Conservation (phyloP, 2,888 invertebrate genomes). For the Drosophila nr. medialis region DNA sequence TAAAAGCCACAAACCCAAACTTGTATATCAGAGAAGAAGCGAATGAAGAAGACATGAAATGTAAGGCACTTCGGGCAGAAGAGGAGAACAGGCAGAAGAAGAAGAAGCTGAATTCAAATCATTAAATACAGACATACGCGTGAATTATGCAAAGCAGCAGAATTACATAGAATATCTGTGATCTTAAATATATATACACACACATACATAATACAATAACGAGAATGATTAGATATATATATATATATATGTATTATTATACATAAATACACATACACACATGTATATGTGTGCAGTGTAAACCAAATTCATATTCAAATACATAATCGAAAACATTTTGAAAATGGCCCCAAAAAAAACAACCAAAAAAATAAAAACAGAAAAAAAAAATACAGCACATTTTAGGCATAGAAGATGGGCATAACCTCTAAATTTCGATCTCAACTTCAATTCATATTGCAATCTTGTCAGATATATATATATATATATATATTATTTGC, state of each 20-base stretch:
- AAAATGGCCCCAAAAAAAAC: conserved; percentile 1
- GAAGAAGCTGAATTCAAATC: conserved; percentile 36
- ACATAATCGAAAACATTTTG: conserved; percentile 5
- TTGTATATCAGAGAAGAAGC: conserved; percentile 18
- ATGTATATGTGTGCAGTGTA: conserved; percentile 10
- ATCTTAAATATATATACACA: conserved; percentile 84
- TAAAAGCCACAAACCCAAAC: conserved; percentile 7
- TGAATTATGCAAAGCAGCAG: conserved; percentile 70
- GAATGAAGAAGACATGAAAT: conserved; percentile 37
- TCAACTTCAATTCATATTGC: conserved; percentile 1
- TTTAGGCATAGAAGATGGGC: neutral
- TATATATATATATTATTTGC: neutral
- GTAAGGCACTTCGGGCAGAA: conserved; percentile 33
- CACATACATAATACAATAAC: conserved; percentile 42
- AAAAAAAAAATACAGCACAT: neutral
- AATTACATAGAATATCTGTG: conserved; percentile 85
- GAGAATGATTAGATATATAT: conserved; percentile 6
- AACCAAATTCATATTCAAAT: conserved; percentile 1
- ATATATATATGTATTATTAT: neutral
- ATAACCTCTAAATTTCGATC: neutral
- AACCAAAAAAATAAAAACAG: too few relatives aligned
- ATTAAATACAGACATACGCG: conserved; percentile 63
- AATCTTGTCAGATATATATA: conserved; percentile 2
- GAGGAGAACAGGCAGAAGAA: neutral
- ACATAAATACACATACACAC: conserved; percentile 23